Base-by-base conservation (phyloP, 2,888 invertebrate species). In the Mycalesis mineus region DNA sequence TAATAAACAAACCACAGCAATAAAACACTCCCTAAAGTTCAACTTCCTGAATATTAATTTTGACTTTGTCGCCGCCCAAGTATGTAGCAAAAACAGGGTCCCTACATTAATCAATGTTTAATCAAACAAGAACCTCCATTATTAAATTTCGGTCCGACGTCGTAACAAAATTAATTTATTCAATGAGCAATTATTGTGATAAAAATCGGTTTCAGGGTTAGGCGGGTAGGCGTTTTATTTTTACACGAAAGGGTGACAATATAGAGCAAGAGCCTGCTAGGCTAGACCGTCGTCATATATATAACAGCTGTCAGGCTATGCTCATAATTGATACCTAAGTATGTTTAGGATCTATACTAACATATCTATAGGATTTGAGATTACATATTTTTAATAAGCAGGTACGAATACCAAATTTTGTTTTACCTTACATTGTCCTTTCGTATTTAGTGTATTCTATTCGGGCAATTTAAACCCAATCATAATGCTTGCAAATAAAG, bases 71-170 rank as follows among this genome's bases (percentile, higher is more conserved):
- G 15, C 47, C 33, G 15, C 47, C 47, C 33, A 47, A 4, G 31
- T 11, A 33, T 33, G 29, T 29, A 47, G 15, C 47, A 47, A 47
- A 39, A 51, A 51, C 51, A 28, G 40, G 40, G 14, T 37, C 39
- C 40, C 40, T n/a, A 31, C 17, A 51, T 51, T 51, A 51, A 51
- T 51, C 40, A 40, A 51, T 40, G 40, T 51, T 51, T 40, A 29
- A 51, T 51, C 40, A 39, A 37, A 50, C 39, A 39, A 39, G 39
- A 28, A 9, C 28, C 39, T 39, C n/a, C 37, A 39, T 49, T 14
- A 22, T 49, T 36, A 49, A 49, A 49, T 37, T 49, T 49, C 37
- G 33, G 49, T 49, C 13, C 13, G 13, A 45, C 29, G 29, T 45
- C 8, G 44, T 44, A 8, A 44, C 28, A 13, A 29, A 44, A 28